Conservation (phyloP, 2,888 invertebrate genomes). For the Macrosoma leucophasiata region DNA sequence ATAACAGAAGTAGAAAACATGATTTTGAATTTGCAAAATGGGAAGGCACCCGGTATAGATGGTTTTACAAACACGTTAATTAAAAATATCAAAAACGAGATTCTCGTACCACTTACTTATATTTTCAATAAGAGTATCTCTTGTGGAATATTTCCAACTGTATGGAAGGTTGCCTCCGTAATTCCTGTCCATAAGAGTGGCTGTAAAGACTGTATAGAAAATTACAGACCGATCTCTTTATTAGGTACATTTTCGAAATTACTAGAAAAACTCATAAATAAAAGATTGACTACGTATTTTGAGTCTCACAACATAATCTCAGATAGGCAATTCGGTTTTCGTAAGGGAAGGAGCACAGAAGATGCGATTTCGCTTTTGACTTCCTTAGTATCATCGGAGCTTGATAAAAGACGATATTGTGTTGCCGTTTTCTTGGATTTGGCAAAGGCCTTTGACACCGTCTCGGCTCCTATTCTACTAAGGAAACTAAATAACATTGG, state of each 20-base stretch:
- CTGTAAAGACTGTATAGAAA: constrained; percentile 8
- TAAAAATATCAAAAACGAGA: not conserved
- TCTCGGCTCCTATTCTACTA: too few relatives aligned
- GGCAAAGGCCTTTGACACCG: too few relatives aligned
- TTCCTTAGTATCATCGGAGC: too few relatives aligned
- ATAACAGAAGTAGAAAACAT: constrained; percentile 7
- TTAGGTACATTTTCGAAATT: constrained; percentile 8
- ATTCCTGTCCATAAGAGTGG: constrained; percentile 8
- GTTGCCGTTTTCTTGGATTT: too few relatives aligned
- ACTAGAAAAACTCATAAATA: constrained; percentile 11
- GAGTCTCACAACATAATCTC: constrained; percentile 8
- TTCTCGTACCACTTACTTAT: constrained; percentile 2
- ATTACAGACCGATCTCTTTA: constrained; percentile 12
- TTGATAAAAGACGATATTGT: too few relatives aligned
- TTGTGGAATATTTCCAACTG: constrained; percentile 1
- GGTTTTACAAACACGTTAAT: constrained; percentile 3
- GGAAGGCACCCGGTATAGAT: constrained; percentile 5
- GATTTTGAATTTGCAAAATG: constrained; percentile 5
- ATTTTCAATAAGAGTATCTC: constrained; percentile 10
- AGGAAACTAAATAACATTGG: too few relatives aligned
- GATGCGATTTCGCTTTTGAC: too few relatives aligned
- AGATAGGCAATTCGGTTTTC: constrained; percentile 10
- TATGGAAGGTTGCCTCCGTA: constrained; percentile 7
- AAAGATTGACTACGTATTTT: constrained; percentile 4
- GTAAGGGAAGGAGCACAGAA: constrained; percentile 7